Conservation (phyloP, 53 echinoderm and acorn worm species). For the Luidia sarsii region DNA sequence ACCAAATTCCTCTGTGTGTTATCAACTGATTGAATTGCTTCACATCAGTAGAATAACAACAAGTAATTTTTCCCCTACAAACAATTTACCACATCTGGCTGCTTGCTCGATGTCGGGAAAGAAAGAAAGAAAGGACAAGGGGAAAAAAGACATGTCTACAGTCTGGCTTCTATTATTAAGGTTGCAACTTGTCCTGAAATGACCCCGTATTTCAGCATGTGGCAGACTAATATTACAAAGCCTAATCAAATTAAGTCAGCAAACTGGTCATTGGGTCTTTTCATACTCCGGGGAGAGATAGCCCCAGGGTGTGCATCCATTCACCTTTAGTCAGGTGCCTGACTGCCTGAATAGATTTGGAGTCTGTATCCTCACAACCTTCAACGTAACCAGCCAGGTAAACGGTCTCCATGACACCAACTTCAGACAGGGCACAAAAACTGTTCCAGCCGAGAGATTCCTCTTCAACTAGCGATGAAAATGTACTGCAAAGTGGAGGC, state of each 20-base stretch:
- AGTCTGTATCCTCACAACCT: too few relatives aligned
- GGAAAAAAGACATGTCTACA: not conserved
- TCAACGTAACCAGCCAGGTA: too few relatives aligned
- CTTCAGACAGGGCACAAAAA: too few relatives aligned
- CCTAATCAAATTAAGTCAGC: slow-evolving; percentile 43
- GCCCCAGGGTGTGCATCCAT: slow-evolving; percentile 18
- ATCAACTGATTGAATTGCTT: too few relatives aligned
- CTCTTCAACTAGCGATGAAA: too few relatives aligned
- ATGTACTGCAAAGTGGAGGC: too few relatives aligned
- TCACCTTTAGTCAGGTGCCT: slow-evolving; percentile 3
- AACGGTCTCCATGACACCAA: too few relatives aligned
- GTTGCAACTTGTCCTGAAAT: slow-evolving; percentile 18
- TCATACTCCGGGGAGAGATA: slow-evolving; percentile 26
- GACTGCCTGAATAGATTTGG: too few relatives aligned
- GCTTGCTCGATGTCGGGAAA: not conserved
- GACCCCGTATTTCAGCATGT: slow-evolving; percentile 44
- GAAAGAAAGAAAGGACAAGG: not conserved
- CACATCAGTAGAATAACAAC: too few relatives aligned
- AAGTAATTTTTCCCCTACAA: not conserved
- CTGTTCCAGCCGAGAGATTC: too few relatives aligned
- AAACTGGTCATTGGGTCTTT: slow-evolving; percentile 31
- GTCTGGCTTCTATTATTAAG: too few relatives aligned
- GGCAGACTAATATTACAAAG: slow-evolving; percentile 36
- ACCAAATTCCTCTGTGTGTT: too few relatives aligned
- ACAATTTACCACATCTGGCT: not conserved